These are phyloP conservation scores for Ypsolopha sequella DNA, from an alignment of 2,888 invertebrate species.

Conservation along the genomic window DNA sequence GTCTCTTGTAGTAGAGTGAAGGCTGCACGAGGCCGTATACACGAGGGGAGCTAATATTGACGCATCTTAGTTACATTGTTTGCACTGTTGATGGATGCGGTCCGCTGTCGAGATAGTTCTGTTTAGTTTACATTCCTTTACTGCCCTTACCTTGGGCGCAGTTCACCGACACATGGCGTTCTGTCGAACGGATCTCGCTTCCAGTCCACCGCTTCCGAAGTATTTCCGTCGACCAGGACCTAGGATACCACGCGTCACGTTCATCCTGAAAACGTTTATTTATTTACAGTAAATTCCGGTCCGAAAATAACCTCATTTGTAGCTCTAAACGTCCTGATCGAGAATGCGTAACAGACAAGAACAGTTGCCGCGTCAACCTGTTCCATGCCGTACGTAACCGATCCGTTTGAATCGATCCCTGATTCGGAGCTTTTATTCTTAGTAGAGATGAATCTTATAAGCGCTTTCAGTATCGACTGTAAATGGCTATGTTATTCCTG, in stretches of 20 bases:
- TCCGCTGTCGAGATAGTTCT: constrained; percentile 25
- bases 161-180: constrained; percentile 46
- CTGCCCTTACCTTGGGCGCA: constrained; percentile 47
- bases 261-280: constrained; percentile 27
- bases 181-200: constrained; percentile 24
- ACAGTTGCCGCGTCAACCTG: constrained; percentile 13
- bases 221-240: constrained; percentile 44
- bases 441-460: constrained; percentile 34
- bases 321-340: constrained; percentile 7
- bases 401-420: constrained; percentile 38
- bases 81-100: constrained; percentile 50
- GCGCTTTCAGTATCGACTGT: constrained; percentile 33
- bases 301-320: background rate
- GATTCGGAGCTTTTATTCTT: constrained; percentile 42
- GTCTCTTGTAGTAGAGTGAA: background rate
- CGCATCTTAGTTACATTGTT: constrained; percentile 44
- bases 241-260: constrained; percentile 37
- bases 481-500: constrained; percentile 47
- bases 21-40: constrained; percentile 12
- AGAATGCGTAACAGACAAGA: constrained; percentile 13
- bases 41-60: constrained; percentile 32
- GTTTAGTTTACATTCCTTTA: constrained; percentile 28
- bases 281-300: constrained; percentile 5
- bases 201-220: constrained; percentile 45
- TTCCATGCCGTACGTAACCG: constrained; percentile 24